A percentile compares a stretch with the other conserved stretches of the same genome.
phyloP scores from a whole-genome alignment of 2,797 vertebrate genomes.

The Pteropus rufus region DNA sequence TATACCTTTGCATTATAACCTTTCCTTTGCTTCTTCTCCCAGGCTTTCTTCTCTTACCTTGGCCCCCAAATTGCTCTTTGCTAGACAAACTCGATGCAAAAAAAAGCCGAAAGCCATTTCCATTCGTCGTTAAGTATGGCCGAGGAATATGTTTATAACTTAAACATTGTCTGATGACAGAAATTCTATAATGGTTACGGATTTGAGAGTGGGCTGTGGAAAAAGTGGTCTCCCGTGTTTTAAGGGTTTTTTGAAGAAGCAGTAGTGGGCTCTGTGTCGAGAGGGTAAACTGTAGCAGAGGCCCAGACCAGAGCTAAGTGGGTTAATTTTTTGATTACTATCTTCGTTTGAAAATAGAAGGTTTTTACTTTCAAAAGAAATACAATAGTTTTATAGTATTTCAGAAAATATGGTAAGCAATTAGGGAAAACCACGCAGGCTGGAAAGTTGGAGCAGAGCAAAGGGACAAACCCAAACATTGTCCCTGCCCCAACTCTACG shows the following conservation, averaged over 20 bases:
- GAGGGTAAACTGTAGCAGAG: background rate
- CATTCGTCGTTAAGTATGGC: background rate
- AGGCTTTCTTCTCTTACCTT: background rate
- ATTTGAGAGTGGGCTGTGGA: background rate
- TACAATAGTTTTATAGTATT: background rate
- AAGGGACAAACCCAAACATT: background rate
- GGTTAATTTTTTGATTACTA: background rate
- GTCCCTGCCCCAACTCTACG: background rate
- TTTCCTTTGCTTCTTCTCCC: slow-evolving; percentile 43
- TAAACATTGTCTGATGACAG: background rate
- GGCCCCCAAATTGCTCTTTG: background rate
- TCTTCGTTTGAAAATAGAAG: background rate
- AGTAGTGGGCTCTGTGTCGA: background rate
- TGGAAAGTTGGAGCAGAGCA: background rate
- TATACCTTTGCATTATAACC: slow-evolving; percentile 47
- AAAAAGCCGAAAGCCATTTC: background rate
- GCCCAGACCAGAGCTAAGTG: background rate
- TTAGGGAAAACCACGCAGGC: background rate
- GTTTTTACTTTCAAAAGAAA: background rate
- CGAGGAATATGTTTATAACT: background rate
- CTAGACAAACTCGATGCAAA: background rate
- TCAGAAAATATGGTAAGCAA: background rate
- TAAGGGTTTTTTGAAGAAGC: background rate
- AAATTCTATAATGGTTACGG: background rate
- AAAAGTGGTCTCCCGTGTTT: background rate